Percentiles rank a stretch among this genome's conserved stretches.
Conservation (phyloP, 1,140 invertebrate genomes). For the Dendrolimus kikuchii region DNA sequence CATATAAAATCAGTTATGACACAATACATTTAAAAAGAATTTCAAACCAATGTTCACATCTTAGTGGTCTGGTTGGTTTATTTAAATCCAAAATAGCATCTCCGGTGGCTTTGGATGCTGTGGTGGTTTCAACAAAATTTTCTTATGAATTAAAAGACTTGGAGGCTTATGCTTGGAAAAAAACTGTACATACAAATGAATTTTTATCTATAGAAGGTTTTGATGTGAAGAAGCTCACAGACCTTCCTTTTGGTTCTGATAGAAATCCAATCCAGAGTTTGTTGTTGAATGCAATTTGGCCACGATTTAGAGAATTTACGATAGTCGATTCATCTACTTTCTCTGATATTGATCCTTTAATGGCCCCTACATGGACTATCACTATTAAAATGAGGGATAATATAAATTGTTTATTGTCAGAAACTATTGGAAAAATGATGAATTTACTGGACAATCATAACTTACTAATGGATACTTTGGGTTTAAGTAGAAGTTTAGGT, state of each 20-base stretch:
- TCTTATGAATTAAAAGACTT: constrained; percentile 82
- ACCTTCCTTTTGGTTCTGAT: constrained; percentile 88
- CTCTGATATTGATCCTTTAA: constrained; percentile 89
- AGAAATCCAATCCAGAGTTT: constrained; percentile 87
- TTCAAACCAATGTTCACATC: constrained; percentile 86
- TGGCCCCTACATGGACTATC: constrained; percentile 87
- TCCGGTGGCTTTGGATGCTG: constrained; percentile 75
- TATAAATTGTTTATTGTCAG: constrained; percentile 78
- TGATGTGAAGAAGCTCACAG: constrained; percentile 66
- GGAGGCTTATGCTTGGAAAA: constrained; percentile 75
- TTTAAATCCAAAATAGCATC: constrained; percentile 86
- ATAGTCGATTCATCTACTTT: constrained; percentile 91
- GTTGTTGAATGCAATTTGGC: constrained; percentile 90
- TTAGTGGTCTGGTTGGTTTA: constrained; percentile 83
- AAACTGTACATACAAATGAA: constrained; percentile 82
- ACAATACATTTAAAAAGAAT: constrained; percentile 89
- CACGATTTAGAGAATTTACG: constrained; percentile 86
- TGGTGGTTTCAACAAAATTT: constrained; percentile 85
- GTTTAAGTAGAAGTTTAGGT: constrained; percentile 55
- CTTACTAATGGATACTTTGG: constrained; percentile 56
- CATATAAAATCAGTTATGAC: constrained; percentile 85
- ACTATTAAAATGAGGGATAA: constrained; percentile 74
- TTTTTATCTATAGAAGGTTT: constrained; percentile 79
- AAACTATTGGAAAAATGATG: constrained; percentile 72
- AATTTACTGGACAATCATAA: constrained; percentile 48